A percentile compares a stretch with the other conserved stretches of the same genome.
phyloP scores from a whole-genome alignment of 2,888 invertebrate species.

The Mesoligia furuncula region DNA sequence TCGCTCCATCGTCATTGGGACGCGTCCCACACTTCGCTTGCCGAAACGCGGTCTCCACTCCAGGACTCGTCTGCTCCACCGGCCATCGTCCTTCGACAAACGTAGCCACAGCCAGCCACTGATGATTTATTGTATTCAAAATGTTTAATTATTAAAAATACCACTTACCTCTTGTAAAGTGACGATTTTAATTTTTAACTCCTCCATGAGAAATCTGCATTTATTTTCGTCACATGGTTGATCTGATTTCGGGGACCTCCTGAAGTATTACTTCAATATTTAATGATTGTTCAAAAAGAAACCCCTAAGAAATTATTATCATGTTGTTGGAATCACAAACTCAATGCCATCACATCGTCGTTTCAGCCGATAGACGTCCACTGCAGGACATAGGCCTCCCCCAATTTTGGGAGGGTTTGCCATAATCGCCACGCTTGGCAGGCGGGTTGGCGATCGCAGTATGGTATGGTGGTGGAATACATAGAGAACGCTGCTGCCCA shows the following conservation, averaged over 20 bases:
- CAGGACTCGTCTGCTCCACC: background rate
- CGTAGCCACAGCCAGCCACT: background rate
- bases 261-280: constrained; percentile 27
- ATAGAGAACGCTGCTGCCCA: too few species aligned
- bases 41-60: background rate
- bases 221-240: constrained; percentile 77
- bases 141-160: background rate
- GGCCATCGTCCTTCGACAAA: background rate
- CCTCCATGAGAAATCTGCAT: constrained; percentile 79
- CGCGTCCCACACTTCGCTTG: background rate
- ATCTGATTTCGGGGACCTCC: constrained; percentile 57
- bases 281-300: background rate
- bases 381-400: too few species aligned
- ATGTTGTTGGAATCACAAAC: background rate
- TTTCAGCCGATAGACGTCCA: too few species aligned
- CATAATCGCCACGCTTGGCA: too few species aligned
- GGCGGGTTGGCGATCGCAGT: too few species aligned
- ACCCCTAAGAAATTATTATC: background rate
- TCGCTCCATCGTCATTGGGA: background rate
- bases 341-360: background rate
- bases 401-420: too few species aligned
- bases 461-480: too few species aligned
- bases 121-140: background rate
- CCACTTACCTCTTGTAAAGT: constrained; percentile 77
- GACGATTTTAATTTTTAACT: constrained; percentile 78